Conservation (phyloP, 1,140 invertebrate species). For the Drosophila orena region DNA sequence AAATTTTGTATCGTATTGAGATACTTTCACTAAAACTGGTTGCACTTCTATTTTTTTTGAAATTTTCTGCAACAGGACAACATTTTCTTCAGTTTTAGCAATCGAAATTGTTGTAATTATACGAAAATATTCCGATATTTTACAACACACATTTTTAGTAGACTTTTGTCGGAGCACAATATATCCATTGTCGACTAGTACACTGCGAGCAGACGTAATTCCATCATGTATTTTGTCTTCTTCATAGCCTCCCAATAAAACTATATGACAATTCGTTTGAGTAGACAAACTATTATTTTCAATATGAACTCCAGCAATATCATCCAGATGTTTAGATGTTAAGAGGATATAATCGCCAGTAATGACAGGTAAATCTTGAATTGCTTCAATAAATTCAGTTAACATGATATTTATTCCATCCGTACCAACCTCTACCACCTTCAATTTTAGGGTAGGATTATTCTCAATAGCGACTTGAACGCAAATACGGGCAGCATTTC, state of each 20-base stretch:
- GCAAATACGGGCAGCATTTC: constrained; percentile 67
- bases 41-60: constrained; percentile 52
- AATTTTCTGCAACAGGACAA: constrained; percentile 82
- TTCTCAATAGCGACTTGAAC: constrained; percentile 93
- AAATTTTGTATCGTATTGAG: constrained; percentile 82
- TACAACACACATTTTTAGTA: constrained; percentile 38
- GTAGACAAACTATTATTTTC: constrained; percentile 87
- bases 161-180: constrained; percentile 85
- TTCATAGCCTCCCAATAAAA: constrained; percentile 85
- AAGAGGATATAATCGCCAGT: constrained; percentile 85
- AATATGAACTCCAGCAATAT: constrained; percentile 86
- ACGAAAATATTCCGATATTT: constrained; percentile 51
- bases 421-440: constrained; percentile 87
- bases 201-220: constrained; percentile 55
- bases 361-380: constrained; percentile 88
- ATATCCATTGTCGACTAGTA: constrained; percentile 85
- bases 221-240: constrained; percentile 24
- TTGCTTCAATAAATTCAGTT: constrained; percentile 86
- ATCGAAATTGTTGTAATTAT: constrained; percentile 73
- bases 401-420: constrained; percentile 85
- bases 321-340: constrained; percentile 85
- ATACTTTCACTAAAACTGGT: constrained; percentile 71
- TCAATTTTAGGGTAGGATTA: constrained; percentile 88
- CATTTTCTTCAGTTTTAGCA: constrained; percentile 59
- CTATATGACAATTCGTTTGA: constrained; percentile 87